Evolutionary conservation across 2,113 vertebrate genomes (phyloP).

Genomic region (Spilogale gracilis): DNA sequence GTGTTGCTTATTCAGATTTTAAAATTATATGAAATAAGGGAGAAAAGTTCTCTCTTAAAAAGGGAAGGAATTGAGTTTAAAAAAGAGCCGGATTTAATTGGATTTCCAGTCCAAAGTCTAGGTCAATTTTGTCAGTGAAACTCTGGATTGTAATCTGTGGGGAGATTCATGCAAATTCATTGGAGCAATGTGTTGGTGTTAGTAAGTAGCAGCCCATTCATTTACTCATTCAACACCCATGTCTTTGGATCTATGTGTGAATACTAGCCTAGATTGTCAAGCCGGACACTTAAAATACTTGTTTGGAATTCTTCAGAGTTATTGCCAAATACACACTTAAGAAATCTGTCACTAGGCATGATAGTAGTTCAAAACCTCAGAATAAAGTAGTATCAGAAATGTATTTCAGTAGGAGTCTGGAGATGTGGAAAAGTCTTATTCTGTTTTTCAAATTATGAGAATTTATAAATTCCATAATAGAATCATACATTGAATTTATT

Average conservation of each 20-base stretch:
- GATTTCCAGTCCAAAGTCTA: neutral
- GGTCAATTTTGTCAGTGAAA: neutral
- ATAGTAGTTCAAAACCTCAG: slow-evolving; percentile 35
- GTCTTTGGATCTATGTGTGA: neutral
- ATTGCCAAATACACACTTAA: neutral
- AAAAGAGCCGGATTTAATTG: neutral
- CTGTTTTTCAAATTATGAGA: slow-evolving; percentile 35
- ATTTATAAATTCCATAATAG: slow-evolving; percentile 40
- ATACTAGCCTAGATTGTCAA: neutral
- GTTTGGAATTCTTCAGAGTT: neutral
- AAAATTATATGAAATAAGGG: neutral
- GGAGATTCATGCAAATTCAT: neutral
- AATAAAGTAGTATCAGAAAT: slow-evolving; percentile 42
- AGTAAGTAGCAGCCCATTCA: neutral
- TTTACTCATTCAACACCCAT: neutral
- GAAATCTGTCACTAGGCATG: slow-evolving; percentile 8
- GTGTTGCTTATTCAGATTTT: neutral
- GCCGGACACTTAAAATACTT: neutral
- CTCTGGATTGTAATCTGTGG: neutral
- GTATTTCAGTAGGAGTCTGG: neutral
- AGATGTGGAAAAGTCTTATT: slow-evolving; percentile 44
- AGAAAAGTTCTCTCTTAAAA: slow-evolving; percentile 31
- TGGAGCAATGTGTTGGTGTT: neutral
- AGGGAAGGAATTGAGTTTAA: neutral
- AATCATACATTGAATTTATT: slow-evolving; percentile 23